Evolutionary conservation across 2,113 vertebrate genomes (phyloP).

Genomic region (Onychorhynchus coronatus): DNA sequence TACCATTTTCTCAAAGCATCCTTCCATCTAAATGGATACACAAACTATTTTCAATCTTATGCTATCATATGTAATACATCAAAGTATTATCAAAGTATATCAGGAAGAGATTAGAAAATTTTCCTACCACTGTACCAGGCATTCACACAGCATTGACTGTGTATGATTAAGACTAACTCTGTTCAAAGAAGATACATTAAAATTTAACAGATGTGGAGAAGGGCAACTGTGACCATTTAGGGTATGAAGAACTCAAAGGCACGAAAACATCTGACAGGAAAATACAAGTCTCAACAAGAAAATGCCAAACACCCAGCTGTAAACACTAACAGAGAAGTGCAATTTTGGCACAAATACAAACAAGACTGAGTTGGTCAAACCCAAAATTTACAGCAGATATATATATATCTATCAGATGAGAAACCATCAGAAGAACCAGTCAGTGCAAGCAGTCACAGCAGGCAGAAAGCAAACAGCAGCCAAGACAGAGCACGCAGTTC

Average conservation of each 20-base stretch:
- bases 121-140: not conserved
- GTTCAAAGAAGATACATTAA: not conserved
- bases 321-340: not conserved
- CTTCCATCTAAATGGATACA: not conserved
- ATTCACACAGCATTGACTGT: not conserved
- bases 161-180: not conserved
- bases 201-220: not conserved
- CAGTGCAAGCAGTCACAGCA: not conserved
- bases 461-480: not conserved
- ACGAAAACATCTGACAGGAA: slow-evolving; percentile 15
- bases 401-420: not conserved
- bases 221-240: not conserved
- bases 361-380: not conserved
- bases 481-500: not conserved
- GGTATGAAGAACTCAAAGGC: not conserved
- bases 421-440: not conserved
- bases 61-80: not conserved
- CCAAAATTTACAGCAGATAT: not conserved
- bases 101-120: not conserved
- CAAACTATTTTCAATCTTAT: not conserved
- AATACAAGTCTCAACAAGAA: slow-evolving; percentile 2
- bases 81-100: not conserved
- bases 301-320: not conserved
- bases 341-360: slow-evolving; percentile 11
- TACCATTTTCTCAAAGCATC: not conserved